phyloP scores from a whole-genome alignment of 2,888 invertebrate species.

The Lomographa bimaculata region DNA sequence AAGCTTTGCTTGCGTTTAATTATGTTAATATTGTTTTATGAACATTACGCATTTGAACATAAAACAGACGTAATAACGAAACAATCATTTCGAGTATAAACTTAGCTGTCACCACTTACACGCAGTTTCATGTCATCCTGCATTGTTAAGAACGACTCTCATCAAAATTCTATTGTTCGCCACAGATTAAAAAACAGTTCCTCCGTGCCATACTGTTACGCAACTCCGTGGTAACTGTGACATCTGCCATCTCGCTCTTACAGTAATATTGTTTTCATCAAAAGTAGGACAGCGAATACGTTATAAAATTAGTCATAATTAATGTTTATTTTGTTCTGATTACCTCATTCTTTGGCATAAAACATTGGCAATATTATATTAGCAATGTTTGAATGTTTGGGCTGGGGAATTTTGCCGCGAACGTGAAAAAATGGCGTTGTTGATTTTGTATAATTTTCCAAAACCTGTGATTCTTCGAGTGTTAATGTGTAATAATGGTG shows the following conservation, averaged over 20 bases:
- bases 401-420: too few relatives aligned
- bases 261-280: slow-evolving; percentile 12
- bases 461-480: too few relatives aligned
- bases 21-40: too few relatives aligned
- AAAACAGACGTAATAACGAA: too few relatives aligned
- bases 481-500: too few relatives aligned
- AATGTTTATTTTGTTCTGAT: slow-evolving; percentile 28
- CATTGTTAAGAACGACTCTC: slow-evolving; percentile 9
- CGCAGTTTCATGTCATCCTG: slow-evolving; percentile 9
- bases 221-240: slow-evolving; percentile 55
- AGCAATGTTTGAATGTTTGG: too few relatives aligned
- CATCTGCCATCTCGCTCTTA: slow-evolving; percentile 33
- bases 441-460: too few relatives aligned
- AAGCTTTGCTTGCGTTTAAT: too few relatives aligned
- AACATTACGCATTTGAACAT: too few relatives aligned
- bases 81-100: not conserved
- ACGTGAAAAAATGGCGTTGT: too few relatives aligned
- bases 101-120: slow-evolving; percentile 1
- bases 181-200: slow-evolving; percentile 27
- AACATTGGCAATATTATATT: too few relatives aligned
- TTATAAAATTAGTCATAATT: slow-evolving; percentile 13
- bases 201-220: slow-evolving; percentile 40
- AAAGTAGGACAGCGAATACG: slow-evolving; percentile 17
- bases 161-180: slow-evolving; percentile 20
- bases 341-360: too few relatives aligned